A percentile compares a stretch with the other conserved stretches of the same genome.
Evolutionary conservation across 2,888 invertebrate species (phyloP).

Genomic region (Eristalis tenax): DNA sequence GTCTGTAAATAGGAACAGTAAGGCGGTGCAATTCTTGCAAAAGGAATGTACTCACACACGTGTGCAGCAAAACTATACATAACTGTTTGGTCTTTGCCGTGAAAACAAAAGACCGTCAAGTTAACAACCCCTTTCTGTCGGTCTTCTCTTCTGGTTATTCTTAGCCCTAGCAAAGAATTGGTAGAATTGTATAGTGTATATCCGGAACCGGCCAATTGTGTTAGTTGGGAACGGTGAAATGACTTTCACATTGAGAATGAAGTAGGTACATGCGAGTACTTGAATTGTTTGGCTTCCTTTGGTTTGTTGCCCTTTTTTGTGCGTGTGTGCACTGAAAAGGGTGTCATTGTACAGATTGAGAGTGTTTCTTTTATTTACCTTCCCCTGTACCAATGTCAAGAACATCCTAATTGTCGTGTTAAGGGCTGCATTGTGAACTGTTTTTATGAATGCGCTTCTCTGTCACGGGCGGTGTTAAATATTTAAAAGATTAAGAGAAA

Average conservation of each 20-base stretch:
- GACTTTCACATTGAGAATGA: slow-evolving; percentile 68
- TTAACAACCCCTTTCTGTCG: slow-evolving; percentile 51
- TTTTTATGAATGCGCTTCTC: background rate
- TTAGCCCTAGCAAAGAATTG: background rate
- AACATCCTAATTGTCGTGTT: background rate
- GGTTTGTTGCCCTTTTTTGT: slow-evolving; percentile 56
- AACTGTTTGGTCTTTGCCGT: slow-evolving; percentile 38
- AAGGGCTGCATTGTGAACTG: background rate
- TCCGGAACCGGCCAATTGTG: slow-evolving; percentile 44
- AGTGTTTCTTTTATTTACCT: slow-evolving; percentile 1
- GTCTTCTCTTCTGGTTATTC: background rate
- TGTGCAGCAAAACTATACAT: slow-evolving; percentile 10
- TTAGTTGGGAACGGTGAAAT: slow-evolving; percentile 49
- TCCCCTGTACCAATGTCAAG: background rate
- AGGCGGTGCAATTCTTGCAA: background rate
- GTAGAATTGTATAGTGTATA: slow-evolving; percentile 30
- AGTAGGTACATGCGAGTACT: slow-evolving; percentile 41
- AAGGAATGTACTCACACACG: background rate
- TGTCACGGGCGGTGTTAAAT: background rate
- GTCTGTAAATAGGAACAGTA: slow-evolving; percentile 39
- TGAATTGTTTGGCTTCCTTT: slow-evolving; percentile 66
- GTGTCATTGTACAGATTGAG: slow-evolving; percentile 32
- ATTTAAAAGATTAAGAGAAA: background rate
- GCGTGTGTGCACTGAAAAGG: slow-evolving; percentile 25
- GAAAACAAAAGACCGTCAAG: slow-evolving; percentile 64